A percentile compares a stretch with the other conserved stretches of the same genome.
Evolutionary conservation across 2,113 vertebrate genomes (phyloP).

Genomic region (Centropus unirufus): DNA sequence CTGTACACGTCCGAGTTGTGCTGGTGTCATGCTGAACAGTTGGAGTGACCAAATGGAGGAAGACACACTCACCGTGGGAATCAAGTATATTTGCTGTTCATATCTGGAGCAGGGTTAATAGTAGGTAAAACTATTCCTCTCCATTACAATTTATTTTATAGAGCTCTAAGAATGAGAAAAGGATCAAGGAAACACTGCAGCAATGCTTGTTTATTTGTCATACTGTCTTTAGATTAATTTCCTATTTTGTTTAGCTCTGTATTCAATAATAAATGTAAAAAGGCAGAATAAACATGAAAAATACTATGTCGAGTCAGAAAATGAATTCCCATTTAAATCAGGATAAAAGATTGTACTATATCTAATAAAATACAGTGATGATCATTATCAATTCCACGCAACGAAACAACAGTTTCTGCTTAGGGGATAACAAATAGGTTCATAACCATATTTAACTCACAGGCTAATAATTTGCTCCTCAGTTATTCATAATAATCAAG

Average conservation of each 20-base stretch:
- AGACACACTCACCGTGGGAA: not conserved
- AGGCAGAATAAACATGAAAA: not conserved
- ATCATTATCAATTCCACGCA: not conserved
- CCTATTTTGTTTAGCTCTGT: not conserved
- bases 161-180: not conserved
- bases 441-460: not conserved
- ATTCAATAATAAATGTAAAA: not conserved
- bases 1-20: not conserved
- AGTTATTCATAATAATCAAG: constrained; percentile 14
- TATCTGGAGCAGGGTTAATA: not conserved
- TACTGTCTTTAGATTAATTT: not conserved
- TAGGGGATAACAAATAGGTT: not conserved
- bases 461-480: constrained; percentile 40
- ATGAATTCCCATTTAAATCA: constrained; percentile 41
- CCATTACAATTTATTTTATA: not conserved
- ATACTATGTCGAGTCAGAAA: constrained; percentile 18
- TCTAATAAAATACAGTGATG: not conserved
- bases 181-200: not conserved
- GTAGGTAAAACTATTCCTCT: not conserved
- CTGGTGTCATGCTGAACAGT: not conserved
- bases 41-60: not conserved
- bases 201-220: not conserved
- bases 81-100: not conserved
- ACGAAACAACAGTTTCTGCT: not conserved
- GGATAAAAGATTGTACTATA: not conserved